Conservation (phyloP, 1,140 invertebrate genomes). For the Temnothorax curvispinosus region DNA sequence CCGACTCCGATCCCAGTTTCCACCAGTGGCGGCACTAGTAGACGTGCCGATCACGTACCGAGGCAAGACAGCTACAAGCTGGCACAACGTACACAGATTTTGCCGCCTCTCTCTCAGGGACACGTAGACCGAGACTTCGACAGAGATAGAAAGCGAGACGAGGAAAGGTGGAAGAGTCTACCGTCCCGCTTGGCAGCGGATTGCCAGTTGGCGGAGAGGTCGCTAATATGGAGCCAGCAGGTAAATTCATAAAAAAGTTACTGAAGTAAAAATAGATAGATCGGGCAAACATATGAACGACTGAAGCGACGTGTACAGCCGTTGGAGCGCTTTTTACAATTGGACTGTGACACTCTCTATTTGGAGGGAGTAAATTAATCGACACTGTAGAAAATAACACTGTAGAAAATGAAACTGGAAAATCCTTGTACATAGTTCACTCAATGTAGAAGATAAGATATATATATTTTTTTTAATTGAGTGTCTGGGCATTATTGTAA, state of each 20-base stretch:
- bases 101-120: conserved; percentile 83
- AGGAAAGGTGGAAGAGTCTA: conserved; percentile 82
- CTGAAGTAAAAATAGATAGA: conserved; percentile 33
- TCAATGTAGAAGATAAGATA: conserved; percentile 33
- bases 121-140: conserved; percentile 77
- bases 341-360: conserved; percentile 58
- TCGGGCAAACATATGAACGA: not conserved
- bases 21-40: conserved; percentile 77
- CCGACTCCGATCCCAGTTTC: conserved; percentile 75
- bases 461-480: not conserved
- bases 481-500: conserved; percentile 66
- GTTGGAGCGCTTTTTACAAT: conserved; percentile 36
- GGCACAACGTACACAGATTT: conserved; percentile 87
- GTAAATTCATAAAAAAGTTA: conserved; percentile 79
- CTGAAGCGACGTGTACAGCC: conserved; percentile 9
- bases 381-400: conserved; percentile 24
- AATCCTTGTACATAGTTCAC: conserved; percentile 45
- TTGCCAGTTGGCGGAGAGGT: conserved; percentile 81
- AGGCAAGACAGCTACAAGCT: conserved; percentile 89
- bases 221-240: conserved; percentile 82
- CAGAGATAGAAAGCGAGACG: conserved; percentile 78
- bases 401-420: conserved; percentile 1
- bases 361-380: conserved; percentile 27
- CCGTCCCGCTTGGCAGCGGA: conserved; percentile 81
- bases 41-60: conserved; percentile 83